Conservation (phyloP, 2,113 vertebrate species). For the Phaethon lepturus region DNA sequence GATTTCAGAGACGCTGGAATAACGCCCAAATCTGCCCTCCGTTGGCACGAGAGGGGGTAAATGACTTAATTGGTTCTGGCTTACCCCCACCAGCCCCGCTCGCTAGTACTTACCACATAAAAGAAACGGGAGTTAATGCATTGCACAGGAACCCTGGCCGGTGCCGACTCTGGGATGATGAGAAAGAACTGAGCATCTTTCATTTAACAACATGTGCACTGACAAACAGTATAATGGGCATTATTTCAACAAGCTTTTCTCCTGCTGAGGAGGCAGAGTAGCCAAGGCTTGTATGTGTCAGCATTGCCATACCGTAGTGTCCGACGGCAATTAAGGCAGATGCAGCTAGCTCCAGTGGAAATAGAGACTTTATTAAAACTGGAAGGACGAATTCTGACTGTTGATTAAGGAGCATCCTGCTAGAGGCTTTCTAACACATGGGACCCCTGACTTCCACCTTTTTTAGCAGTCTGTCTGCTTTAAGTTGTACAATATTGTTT, state of each 20-base stretch:
- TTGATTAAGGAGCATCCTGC: not conserved
- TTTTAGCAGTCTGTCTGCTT: not conserved
- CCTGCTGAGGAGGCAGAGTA: not conserved
- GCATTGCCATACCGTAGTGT: rapidly evolving
- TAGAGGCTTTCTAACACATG: not conserved
- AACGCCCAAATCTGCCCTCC: not conserved
- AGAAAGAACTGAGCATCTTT: not conserved
- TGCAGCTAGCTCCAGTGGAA: not conserved
- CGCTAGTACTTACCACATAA: not conserved
- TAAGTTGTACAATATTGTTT: not conserved
- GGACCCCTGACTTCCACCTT: not conserved
- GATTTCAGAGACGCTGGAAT: not conserved
- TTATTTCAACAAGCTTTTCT: not conserved
- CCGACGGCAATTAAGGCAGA: not conserved
- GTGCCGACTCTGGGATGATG: not conserved
- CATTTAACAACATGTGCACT: not conserved
- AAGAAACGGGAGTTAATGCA: not conserved
- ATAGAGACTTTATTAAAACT: not conserved
- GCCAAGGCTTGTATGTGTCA: not conserved
- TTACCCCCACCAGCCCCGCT: not conserved
- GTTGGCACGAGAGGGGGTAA: not conserved
- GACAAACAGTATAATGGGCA: not conserved
- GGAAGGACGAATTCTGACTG: not conserved
- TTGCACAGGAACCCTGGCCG: not conserved
- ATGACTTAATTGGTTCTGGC: not conserved